These are phyloP conservation scores for Diploptera punctata DNA, from an alignment of 2,888 invertebrate species.

Conservation along the genomic window DNA sequence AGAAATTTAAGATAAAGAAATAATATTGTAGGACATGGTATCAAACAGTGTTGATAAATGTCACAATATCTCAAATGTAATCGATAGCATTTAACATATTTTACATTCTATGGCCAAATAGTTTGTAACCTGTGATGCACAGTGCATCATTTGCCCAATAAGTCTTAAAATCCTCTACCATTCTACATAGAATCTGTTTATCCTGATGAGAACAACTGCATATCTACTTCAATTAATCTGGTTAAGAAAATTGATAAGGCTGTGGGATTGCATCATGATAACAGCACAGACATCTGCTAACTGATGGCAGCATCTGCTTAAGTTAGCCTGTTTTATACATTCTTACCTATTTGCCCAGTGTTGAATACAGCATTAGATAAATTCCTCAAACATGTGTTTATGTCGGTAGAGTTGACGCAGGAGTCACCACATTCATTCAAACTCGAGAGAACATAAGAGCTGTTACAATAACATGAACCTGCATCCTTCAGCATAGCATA, in stretches of 20 bases:
- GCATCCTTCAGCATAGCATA: slow-evolving; percentile 39
- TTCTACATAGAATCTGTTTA: neutral
- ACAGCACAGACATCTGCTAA: neutral
- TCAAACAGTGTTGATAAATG: no score
- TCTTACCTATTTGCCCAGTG: slow-evolving; percentile 59
- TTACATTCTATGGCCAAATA: no score
- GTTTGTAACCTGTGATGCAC: no score
- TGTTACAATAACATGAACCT: slow-evolving; percentile 58
- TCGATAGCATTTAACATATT: no score
- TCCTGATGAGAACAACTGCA: neutral
- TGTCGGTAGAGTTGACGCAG: slow-evolving; percentile 60
- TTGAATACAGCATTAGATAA: slow-evolving; percentile 72
- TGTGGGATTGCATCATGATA: neutral
- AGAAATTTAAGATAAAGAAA: no score
- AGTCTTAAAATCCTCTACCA: no score
- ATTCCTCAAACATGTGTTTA: slow-evolving; percentile 54
- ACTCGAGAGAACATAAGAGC: slow-evolving; percentile 52
- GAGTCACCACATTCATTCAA: slow-evolving; percentile 61
- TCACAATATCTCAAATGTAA: no score
- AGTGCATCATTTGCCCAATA: no score
- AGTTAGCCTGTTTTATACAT: no score
- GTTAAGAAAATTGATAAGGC: neutral
- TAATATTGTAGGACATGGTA: no score
- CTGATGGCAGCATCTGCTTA: no score
- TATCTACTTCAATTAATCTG: neutral